Evolutionary conservation across 1,140 invertebrate species (phyloP).

Genomic region (Rhagoletis zephyria): DNA sequence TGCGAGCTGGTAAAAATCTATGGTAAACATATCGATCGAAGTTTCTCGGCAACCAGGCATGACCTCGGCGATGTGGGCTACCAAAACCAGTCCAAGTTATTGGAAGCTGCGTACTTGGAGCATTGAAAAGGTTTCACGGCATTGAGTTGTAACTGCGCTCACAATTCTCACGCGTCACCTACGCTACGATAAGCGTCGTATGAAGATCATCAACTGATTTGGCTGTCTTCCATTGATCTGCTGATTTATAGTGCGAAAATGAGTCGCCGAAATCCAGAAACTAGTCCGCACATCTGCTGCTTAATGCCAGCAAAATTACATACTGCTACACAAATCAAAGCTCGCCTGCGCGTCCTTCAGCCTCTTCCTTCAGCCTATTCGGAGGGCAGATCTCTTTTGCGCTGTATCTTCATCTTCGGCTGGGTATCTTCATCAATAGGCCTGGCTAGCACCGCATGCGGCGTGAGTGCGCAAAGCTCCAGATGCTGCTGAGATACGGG

Average conservation of each 20-base stretch:
- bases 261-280: slow-evolving; percentile 12
- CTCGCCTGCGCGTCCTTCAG: neutral
- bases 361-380: neutral
- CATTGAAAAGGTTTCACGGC: neutral
- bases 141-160: neutral
- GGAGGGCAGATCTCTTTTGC: neutral
- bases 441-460: neutral
- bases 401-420: slow-evolving; percentile 33
- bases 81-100: neutral
- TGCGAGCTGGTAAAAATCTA: neutral
- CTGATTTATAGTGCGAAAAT: slow-evolving; percentile 12
- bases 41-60: neutral
- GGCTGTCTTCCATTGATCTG: neutral
- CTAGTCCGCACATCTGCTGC: neutral
- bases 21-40: neutral
- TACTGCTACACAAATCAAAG: neutral
- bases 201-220: neutral
- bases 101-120: no score
- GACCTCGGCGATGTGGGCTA: neutral
- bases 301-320: neutral
- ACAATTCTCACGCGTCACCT: no score
- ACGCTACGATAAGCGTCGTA: no score
- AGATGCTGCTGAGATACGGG: slow-evolving; percentile 69
- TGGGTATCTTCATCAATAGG: slow-evolving; percentile 70
- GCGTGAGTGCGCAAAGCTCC: slow-evolving; percentile 59